These are phyloP conservation scores for Austrolebias charrua DNA, from an alignment of 2,797 vertebrate species.

Conservation along the genomic window DNA sequence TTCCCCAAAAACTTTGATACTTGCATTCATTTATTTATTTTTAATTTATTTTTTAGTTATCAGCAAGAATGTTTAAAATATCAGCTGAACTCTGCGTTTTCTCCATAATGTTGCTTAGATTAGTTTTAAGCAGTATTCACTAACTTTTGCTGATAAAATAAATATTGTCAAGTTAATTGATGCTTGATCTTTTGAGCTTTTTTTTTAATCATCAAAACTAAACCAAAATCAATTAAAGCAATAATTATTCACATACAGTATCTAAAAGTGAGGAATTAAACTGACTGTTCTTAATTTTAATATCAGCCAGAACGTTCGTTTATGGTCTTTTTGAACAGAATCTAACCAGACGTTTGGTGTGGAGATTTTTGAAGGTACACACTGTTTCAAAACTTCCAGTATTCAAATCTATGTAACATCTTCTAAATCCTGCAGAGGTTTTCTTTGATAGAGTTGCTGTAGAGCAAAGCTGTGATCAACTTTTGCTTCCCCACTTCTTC, in stretches of 20 bases:
- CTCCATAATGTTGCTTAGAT: not conserved
- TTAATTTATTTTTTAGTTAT: too few species aligned
- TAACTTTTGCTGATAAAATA: not conserved
- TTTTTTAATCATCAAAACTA: not conserved
- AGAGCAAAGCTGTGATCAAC: too few species aligned
- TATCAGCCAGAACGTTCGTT: too few species aligned
- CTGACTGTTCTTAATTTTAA: not conserved
- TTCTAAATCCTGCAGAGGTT: too few species aligned
- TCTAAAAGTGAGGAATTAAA: not conserved
- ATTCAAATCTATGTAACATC: too few species aligned
- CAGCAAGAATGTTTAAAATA: not conserved
- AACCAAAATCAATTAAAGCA: not conserved
- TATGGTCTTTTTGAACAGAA: too few species aligned
- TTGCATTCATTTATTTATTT: not conserved
- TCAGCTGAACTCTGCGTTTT: slow-evolving; percentile 1
- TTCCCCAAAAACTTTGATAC: not conserved
- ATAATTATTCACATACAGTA: not conserved
- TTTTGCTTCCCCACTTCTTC: too few species aligned
- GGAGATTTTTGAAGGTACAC: too few species aligned
- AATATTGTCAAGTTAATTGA: not conserved
- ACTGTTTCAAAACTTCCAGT: too few species aligned
- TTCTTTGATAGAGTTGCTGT: too few species aligned
- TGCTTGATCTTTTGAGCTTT: not conserved
- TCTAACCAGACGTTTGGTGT: too few species aligned
- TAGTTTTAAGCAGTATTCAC: not conserved